Base-by-base conservation (phyloP, 2,888 invertebrate genomes). In the Trachelus tabidus region DNA sequence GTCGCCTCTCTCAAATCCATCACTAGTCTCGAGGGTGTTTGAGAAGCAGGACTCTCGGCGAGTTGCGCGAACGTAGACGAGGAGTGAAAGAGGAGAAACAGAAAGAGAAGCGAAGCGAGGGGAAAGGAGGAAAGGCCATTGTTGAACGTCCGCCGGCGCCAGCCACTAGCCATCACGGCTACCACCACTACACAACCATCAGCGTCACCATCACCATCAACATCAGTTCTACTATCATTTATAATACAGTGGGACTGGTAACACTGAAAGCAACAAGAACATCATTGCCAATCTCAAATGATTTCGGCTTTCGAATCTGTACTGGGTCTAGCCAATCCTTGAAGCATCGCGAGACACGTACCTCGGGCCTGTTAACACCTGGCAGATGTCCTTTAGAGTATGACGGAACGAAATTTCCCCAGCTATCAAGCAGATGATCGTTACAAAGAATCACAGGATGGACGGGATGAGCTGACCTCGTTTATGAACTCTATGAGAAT, bases 131-230 rank as follows among this genome's bases (percentile, higher is more conserved):
- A 76, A 81, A 85, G 83, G 85, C 87, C 87, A 88, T 88, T 88
- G 89, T 89, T 87, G 89, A 89, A 88, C 88, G 89, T 89, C 89
- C 88, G 88, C 87, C 89, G 89, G 90, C 89, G 90, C 89, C 90
- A 90, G 87, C 88, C 86, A 89, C 86, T 86, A 85, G 87, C 87
- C 87, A 86, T 86, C 85, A 86, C 86, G 85, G 79, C 80, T 83
- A 80, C 83, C 78, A 79, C 79, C 81, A 79, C 79, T 56, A 77
- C 81, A 40, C 81, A 40, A 76, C 80, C 77, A 76, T 34, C 12
- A 71, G 76, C 77, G 79, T 78, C 79, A 78, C 73, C 68, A 74
- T 78, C 77, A 82, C 81, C 83, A 83, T 80, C 79, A 83, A 83
- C 83, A 83, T 80, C 81, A 15, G 74, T 34, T 34, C 40, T n/a